These are phyloP conservation scores for Plagodis dolabraria DNA, from an alignment of 2,888 invertebrate genomes.

Conservation along the genomic window DNA sequence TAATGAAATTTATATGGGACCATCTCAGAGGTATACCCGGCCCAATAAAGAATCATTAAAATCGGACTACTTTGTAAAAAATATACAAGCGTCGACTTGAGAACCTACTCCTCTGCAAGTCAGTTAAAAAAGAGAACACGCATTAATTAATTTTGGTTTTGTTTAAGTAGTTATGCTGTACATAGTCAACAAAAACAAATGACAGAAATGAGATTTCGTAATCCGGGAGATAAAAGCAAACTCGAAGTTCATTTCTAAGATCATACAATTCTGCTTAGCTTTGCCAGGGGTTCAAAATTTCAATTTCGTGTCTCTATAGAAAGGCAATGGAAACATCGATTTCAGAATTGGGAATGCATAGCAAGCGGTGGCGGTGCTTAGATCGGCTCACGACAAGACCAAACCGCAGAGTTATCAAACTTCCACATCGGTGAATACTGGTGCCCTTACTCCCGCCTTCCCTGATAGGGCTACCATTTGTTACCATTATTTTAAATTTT, in stretches of 20 bases:
- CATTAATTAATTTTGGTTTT: too few relatives aligned
- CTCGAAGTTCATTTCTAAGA: background rate
- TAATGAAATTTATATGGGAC: too few relatives aligned
- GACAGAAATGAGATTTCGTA: background rate
- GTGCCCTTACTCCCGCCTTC: background rate
- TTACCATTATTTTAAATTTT: too few relatives aligned
- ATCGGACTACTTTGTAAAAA: too few relatives aligned
- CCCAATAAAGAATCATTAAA: too few relatives aligned
- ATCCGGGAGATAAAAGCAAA: background rate
- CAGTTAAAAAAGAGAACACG: too few relatives aligned
- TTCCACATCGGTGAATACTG: slow-evolving; percentile 9
- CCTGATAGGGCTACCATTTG: background rate
- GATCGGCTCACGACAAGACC: slow-evolving; percentile 11
- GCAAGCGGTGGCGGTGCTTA: slow-evolving; percentile 5
- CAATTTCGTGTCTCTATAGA: slow-evolving; percentile 13
- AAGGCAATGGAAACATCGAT: slow-evolving; percentile 13
- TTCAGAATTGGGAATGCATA: slow-evolving; percentile 13
- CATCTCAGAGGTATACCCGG: too few relatives aligned
- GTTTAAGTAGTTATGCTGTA: too few relatives aligned
- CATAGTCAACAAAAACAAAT: background rate
- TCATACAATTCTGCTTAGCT: background rate
- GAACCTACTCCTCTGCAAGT: too few relatives aligned
- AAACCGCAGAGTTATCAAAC: slow-evolving; percentile 17
- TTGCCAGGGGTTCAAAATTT: slow-evolving; percentile 6
- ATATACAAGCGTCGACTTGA: too few relatives aligned